phyloP scores from a whole-genome alignment of 1,140 invertebrate species.

The Ceratina australensis region DNA sequence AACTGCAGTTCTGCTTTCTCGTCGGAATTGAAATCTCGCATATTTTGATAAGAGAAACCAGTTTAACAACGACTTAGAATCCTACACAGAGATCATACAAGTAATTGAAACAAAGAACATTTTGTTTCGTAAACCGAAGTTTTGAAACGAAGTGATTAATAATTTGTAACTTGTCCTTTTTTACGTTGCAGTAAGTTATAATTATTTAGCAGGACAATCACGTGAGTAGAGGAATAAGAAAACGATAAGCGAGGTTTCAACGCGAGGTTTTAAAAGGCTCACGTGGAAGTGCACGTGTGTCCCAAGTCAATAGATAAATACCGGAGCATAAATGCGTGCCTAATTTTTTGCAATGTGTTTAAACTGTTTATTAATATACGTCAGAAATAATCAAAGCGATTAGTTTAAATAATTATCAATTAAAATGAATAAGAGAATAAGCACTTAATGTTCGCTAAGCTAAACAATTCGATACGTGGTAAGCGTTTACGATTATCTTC shows the following conservation, averaged over 20 bases:
- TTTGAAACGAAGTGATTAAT: too few relatives aligned
- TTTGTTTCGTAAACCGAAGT: background rate
- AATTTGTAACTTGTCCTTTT: background rate
- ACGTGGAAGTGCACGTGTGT: constrained; percentile 7
- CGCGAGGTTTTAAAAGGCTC: background rate
- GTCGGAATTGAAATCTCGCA: constrained; percentile 33
- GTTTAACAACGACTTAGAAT: background rate
- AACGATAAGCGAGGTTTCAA: constrained; percentile 41
- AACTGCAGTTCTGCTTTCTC: constrained; percentile 22
- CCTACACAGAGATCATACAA: background rate
- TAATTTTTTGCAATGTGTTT: constrained; percentile 64
- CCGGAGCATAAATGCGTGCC: constrained; percentile 65
- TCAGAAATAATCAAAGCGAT: constrained; percentile 4
- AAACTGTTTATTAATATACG: constrained; percentile 4
- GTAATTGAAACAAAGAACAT: background rate
- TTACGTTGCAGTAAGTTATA: background rate
- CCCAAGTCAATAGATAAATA: constrained; percentile 12
- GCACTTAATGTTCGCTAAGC: constrained; percentile 54
- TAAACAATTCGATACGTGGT: constrained; percentile 33
- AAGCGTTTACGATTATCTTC: background rate
- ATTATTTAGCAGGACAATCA: background rate
- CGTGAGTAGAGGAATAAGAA: background rate
- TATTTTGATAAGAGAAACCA: constrained; percentile 4
- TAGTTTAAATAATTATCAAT: constrained; percentile 29
- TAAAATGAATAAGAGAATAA: constrained; percentile 45